Evolutionary conservation across 92 coral and sea anemone genomes (phyloP), one percentile per base, ranked within the genome.

Genomic region (Scolanthus callimorphus): DNA sequence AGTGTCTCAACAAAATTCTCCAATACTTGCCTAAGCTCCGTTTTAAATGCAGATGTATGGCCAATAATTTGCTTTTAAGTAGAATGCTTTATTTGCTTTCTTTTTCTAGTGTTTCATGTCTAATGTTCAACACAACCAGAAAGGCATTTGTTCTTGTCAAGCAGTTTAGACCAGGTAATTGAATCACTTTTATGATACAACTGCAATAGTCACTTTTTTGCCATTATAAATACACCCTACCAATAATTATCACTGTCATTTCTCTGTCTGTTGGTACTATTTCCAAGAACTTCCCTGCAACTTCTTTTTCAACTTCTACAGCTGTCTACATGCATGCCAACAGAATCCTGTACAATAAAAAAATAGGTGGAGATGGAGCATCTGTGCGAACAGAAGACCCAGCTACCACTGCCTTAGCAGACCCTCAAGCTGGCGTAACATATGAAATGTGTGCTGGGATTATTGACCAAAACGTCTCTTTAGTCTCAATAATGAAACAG

Each of bases 371-470:
- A 3, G 61, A 74, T 27, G 41, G 67, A 3, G 67, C 75, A 45
- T 20, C 47, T 39, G 78, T 78, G 41, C 46, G 30, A 51, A 63
- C 79, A 6, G 99, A 89, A 50, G 86, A 89, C 37, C 59, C 76
- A 2, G 51, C 82, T 17, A 54, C 69, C 2, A 73, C 78, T 15
- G 80, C 92, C 11, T 70, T 69, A 17, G 99, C 97, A 3, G 74
- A 85, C 3, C 58, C 71, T 25, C 57, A 60, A 34, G 71, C 69
- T 29, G 98, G 97, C 20, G 78, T 94, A 15, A 94, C 99, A 11
- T 94, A 89, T 48, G 99, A 94, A 81, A 74, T 94, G 3, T 94
- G 99, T 69, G 99, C 99, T 2, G 99, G 99, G 51, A 94, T 94
- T 27, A 74, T 94, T 17, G 99, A 94, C 50, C 78, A 94, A 68